A percentile compares a stretch with the other conserved stretches of the same genome.
Evolutionary conservation across 2,888 invertebrate species (phyloP).

Genomic region (Caenorhabditis panamensis): DNA sequence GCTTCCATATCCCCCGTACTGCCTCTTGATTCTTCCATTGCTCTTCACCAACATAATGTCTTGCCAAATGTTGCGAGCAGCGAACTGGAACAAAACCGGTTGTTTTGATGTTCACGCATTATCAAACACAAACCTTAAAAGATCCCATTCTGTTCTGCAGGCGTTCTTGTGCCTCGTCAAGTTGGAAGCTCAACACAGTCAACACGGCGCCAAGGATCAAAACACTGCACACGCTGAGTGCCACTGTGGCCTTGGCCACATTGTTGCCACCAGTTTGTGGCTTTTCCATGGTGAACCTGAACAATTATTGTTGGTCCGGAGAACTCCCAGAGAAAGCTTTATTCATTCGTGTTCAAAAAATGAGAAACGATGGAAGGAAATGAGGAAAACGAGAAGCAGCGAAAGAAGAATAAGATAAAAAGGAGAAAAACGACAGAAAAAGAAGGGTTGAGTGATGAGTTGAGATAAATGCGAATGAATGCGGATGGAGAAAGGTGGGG

Average conservation of each 20-base stretch:
- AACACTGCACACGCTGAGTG: constrained; percentile 74
- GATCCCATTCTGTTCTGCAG: constrained; percentile 78
- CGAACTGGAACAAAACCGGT: constrained; percentile 72
- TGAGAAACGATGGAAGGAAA: too few species aligned
- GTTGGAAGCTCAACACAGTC: constrained; percentile 72
- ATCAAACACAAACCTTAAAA: constrained; percentile 72
- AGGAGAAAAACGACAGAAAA: background rate
- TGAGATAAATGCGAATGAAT: constrained; percentile 15
- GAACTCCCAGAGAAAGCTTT: constrained; percentile 14
- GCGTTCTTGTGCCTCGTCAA: constrained; percentile 75
- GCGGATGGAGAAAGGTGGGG: too few species aligned
- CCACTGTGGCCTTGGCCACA: constrained; percentile 62
- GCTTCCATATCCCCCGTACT: constrained; percentile 67
- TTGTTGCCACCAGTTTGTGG: constrained; percentile 39
- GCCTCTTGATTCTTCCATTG: constrained; percentile 73
- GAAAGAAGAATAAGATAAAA: constrained; percentile 24
- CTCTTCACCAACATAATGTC: constrained; percentile 77
- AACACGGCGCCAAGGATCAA: constrained; percentile 70
- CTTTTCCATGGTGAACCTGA: constrained; percentile 44
- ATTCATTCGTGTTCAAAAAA: constrained; percentile 24
- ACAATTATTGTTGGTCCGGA: background rate
- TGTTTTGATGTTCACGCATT: constrained; percentile 42
- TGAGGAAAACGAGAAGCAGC: too few species aligned
- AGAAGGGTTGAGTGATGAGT: constrained; percentile 21
- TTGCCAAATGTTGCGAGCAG: constrained; percentile 78